phyloP scores from a whole-genome alignment of 1,140 invertebrate species.

The Drosophila nebulosa region DNA sequence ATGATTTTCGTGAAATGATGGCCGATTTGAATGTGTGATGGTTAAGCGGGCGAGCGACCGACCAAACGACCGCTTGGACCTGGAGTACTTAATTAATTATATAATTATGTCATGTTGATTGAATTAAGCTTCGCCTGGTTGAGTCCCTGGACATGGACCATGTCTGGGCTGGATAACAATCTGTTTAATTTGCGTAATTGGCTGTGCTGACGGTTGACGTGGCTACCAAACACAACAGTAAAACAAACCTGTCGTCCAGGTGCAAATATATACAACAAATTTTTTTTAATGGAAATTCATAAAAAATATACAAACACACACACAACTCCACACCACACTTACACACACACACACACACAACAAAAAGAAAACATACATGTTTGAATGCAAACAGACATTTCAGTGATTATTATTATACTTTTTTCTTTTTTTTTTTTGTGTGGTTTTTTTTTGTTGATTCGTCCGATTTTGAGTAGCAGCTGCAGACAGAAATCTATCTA shows the following conservation, averaged over 20 bases:
- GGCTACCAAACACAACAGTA: slow-evolving; percentile 39
- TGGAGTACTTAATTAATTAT: slow-evolving; percentile 68
- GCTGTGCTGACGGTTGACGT: slow-evolving; percentile 69
- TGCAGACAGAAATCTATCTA: slow-evolving; percentile 9
- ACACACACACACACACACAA: background rate
- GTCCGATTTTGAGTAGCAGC: slow-evolving; percentile 5
- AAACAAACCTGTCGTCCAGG: slow-evolving; percentile 14
- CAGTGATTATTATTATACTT: slow-evolving; percentile 29
- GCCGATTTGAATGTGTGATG: slow-evolving; percentile 87
- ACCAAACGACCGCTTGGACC: slow-evolving; percentile 41
- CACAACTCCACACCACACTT: background rate
- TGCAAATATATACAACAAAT: slow-evolving; percentile 29
- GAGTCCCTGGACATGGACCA: slow-evolving; percentile 9
- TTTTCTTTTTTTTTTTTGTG: slow-evolving; percentile 10
- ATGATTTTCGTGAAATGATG: slow-evolving; percentile 92
- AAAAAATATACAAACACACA: slow-evolving; percentile 35
- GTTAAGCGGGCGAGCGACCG: too few species aligned
- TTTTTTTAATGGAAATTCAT: slow-evolving; percentile 55
- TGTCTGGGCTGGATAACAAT: slow-evolving; percentile 72
- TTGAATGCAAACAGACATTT: slow-evolving; percentile 13
- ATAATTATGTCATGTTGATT: slow-evolving; percentile 72
- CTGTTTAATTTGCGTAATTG: slow-evolving; percentile 78
- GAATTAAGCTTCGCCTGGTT: slow-evolving; percentile 52
- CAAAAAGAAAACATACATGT: slow-evolving; percentile 11
- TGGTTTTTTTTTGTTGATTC: slow-evolving; percentile 1